Evolutionary conservation across 2,113 vertebrate genomes (phyloP), one percentile per base, ranked within the genome.

Genomic region (Aegithalos caudatus): DNA sequence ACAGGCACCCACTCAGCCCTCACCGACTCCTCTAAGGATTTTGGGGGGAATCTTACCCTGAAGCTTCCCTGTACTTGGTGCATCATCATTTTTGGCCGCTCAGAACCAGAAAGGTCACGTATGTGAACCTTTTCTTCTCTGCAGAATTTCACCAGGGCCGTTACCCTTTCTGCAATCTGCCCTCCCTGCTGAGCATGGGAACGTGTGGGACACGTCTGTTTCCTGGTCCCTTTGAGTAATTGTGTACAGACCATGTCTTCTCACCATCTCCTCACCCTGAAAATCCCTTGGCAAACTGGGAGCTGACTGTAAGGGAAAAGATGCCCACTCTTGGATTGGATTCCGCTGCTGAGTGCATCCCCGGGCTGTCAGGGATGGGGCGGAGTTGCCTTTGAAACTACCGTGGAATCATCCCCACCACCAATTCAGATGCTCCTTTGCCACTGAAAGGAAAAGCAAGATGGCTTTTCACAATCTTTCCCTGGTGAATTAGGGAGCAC

Each of bases 111-210:
- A 86, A 73, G 79, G 69, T 79, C 42, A 40, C 0, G 0, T 28
- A 22, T 6, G 14, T 14, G 70, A 86, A 61, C 65, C 77, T 96
- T 92, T 92, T 89, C 82, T 89, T 83, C 89, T 79, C 80, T 37
- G 76, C 64, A 81, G 72, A 11, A 56, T 95, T 95, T 89, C 90
- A 88, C 7, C 33, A 7, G 50, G 60, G 40, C 56, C 90, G 5
- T 81, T 81, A 38, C 38, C 28, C 47, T 60, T 85, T 60, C 65
- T 89, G 65, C 74, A 78, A 23, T 90, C 78, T 83, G 80, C 45
- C 65, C 7, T 11, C 60, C 44, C 81, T 73, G 62, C 62, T 57
- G 70, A 44, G 71, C 81, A 18, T 57, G 65, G 53, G n/a, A 25
- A 44, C 22, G 72, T 82, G 71, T 86, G 27, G 91, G 62, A 47